These are phyloP conservation scores for Frieseomelitta varia DNA, from an alignment of 1,140 invertebrate genomes.

Conservation along the genomic window DNA sequence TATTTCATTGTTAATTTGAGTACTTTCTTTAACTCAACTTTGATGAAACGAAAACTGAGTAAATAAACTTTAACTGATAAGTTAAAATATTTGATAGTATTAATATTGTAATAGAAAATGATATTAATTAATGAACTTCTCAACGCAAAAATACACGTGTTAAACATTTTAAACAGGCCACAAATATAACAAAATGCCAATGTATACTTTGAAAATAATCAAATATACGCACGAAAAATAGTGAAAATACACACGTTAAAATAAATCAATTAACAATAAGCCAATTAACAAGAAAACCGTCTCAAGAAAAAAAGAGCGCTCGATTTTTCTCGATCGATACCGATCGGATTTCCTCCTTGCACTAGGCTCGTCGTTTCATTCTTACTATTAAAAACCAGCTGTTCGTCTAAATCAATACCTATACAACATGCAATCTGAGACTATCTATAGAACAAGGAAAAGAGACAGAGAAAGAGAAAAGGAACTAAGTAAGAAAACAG, in stretches of 20 bases:
- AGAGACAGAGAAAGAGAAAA: background rate
- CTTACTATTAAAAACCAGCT: background rate
- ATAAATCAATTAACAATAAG: constrained; percentile 20
- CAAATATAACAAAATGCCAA: background rate
- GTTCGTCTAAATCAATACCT: background rate
- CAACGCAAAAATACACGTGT: background rate
- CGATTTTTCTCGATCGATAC: constrained; percentile 34
- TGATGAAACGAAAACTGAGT: background rate
- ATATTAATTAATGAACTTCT: background rate
- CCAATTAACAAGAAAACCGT: constrained; percentile 6
- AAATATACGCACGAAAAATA: background rate
- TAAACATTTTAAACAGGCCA: background rate
- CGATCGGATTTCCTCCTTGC: constrained; percentile 4
- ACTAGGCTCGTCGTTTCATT: background rate
- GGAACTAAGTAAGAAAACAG: background rate
- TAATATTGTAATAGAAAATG: no score
- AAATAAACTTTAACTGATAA: background rate
- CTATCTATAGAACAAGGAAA: background rate
- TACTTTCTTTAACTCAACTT: background rate
- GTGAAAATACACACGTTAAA: background rate
- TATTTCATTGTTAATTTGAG: background rate
- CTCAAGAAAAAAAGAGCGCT: constrained; percentile 1
- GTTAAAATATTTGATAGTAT: background rate
- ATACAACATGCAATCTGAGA: constrained; percentile 12
- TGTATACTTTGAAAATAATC: background rate